These are phyloP conservation scores for Drosophila histrio DNA, from an alignment of 2,888 invertebrate species.

Conservation along the genomic window DNA sequence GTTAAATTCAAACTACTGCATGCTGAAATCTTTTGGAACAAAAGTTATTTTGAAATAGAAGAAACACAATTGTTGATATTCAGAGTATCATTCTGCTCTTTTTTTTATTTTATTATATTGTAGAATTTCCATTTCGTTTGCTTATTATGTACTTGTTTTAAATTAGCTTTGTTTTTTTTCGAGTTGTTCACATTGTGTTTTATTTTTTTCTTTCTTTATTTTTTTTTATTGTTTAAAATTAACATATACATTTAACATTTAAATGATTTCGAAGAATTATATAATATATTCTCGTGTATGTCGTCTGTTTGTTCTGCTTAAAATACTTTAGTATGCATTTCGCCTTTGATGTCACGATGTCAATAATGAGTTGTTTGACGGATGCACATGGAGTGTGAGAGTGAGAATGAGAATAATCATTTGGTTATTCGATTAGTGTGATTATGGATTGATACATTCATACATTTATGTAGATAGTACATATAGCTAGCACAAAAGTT, in stretches of 20 bases:
- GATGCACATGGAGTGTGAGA: constrained; percentile 33
- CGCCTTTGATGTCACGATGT: constrained; percentile 10
- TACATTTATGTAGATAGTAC: constrained; percentile 36
- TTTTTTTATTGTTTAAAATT: constrained; percentile 70
- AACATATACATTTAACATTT: constrained; percentile 80
- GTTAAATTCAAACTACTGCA: constrained; percentile 12
- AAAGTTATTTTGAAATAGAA: neutral
- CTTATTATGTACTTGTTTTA: constrained; percentile 55
- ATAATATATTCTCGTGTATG: constrained; percentile 35
- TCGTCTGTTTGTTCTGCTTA: constrained; percentile 40
- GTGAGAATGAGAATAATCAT: constrained; percentile 6
- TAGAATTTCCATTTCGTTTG: constrained; percentile 72
- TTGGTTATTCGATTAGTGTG: constrained; percentile 7
- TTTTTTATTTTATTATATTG: constrained; percentile 64
- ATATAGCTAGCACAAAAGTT: constrained; percentile 23
- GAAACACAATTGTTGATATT: constrained; percentile 5
- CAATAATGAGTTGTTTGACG: constrained; percentile 25
- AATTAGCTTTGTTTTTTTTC: constrained; percentile 48
- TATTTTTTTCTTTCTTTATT: constrained; percentile 39
- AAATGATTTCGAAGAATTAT: constrained; percentile 67
- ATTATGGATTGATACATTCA: constrained; percentile 36
- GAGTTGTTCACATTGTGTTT: constrained; percentile 45
- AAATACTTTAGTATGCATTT: constrained; percentile 42
- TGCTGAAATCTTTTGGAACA: too few species aligned
- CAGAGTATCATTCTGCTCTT: constrained; percentile 68